Evolutionary conservation across 2,888 invertebrate species (phyloP).

Genomic region (Amblyjoppa fuscipennis): DNA sequence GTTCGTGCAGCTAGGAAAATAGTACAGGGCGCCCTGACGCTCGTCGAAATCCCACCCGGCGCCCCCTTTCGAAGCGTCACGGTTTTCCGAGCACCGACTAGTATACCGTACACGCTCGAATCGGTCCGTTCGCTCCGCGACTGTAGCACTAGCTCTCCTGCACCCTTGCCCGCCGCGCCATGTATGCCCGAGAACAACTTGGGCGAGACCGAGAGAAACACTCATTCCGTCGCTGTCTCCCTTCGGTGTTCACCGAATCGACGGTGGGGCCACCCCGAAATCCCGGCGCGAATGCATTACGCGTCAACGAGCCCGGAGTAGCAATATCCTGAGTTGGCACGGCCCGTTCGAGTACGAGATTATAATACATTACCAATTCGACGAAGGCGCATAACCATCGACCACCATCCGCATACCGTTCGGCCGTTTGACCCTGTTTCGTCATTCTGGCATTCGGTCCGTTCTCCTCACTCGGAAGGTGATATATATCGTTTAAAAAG

Average conservation of each 20-base stretch:
- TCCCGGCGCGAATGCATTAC: slow-evolving; percentile 84
- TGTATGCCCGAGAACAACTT: slow-evolving; percentile 47
- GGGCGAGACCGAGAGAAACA: slow-evolving; percentile 31
- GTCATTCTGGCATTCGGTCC: slow-evolving; percentile 54
- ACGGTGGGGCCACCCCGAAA: slow-evolving; percentile 77
- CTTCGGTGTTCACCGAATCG: slow-evolving; percentile 57
- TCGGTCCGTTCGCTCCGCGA: neutral
- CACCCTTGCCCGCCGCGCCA: slow-evolving; percentile 19
- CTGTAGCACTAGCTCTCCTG: neutral
- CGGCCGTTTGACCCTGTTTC: slow-evolving; percentile 78
- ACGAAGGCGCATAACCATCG: slow-evolving; percentile 73
- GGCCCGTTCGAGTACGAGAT: slow-evolving; percentile 76
- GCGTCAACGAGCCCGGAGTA: slow-evolving; percentile 84
- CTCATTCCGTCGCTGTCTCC: slow-evolving; percentile 46
- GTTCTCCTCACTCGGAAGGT: slow-evolving; percentile 18
- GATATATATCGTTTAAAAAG: neutral
- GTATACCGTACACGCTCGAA: slow-evolving; percentile 19
- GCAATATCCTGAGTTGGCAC: slow-evolving; percentile 84
- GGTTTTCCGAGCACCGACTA: slow-evolving; percentile 26
- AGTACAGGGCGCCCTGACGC: neutral
- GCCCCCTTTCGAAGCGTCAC: slow-evolving; percentile 27
- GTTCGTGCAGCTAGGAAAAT: slow-evolving; percentile 9
- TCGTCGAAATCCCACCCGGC: slow-evolving; percentile 1
- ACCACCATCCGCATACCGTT: slow-evolving; percentile 57
- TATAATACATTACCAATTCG: slow-evolving; percentile 85